Evolutionary conservation across 2,113 vertebrate species (phyloP), one percentile per base, ranked within the genome.

Genomic region (Fregata magnificens): DNA sequence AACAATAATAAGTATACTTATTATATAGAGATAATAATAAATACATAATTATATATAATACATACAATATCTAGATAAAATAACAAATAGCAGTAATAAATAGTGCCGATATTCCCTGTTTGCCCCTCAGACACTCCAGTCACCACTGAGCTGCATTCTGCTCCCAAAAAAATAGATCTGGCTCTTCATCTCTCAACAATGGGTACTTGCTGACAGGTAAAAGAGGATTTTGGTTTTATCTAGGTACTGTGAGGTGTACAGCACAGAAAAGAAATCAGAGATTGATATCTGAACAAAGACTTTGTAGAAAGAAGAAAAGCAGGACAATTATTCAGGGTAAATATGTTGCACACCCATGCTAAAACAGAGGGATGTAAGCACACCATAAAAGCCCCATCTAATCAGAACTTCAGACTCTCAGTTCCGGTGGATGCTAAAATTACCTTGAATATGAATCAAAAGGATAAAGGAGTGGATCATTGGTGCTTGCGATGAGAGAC

Each of bases 201-300:
- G 36, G 50, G 49, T 78, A 29, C 79, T 90, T 86, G 53, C 71
- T 90, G 88, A 77, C 76, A 86, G 31, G 44, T 88, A 59, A 90
- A 87, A 93, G 85, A 80, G 21, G 25, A 80, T 92, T 88, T 90
- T 69, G 21, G 62, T 70, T 93, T 95, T 92, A 81, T 93, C 88
- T 86, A 86, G 76, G 32, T 92, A 38, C n/a, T 38, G 55, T 70
- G 74, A 92, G 45, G 55, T 80, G 17, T 86, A 45, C 53, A 85
- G 74, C 42, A 70, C 22, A 80, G 67, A 91, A 72, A 85, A 87
- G 40, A 92, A 95, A 93, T 69, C 66, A 58, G 50, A 88, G 78
- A 82, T n/a, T 82, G 71, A 81, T 94, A 80, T 53, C 71, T 86
- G 78, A 90, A 81, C 15, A 76, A 90, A 90, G 74, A 63, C 29